phyloP scores from a whole-genome alignment of 2,888 invertebrate species.

The Mylabris sibirica region DNA sequence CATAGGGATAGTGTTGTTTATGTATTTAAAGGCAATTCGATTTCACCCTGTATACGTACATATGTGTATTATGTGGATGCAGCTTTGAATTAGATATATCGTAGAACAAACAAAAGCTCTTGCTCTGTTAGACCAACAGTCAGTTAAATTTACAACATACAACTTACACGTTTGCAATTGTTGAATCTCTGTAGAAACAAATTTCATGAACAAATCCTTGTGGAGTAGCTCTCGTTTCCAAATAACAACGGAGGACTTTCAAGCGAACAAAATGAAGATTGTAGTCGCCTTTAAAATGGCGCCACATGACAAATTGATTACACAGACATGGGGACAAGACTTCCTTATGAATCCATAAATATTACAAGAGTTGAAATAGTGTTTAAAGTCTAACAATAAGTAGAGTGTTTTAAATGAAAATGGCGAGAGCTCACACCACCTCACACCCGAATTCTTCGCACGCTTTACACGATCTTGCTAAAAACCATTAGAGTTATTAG shows the following conservation, averaged over 20 bases:
- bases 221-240: neutral
- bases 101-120: too few species aligned
- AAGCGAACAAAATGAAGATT: neutral
- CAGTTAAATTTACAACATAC: neutral
- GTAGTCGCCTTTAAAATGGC: slow-evolving; percentile 19
- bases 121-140: too few species aligned
- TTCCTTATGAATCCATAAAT: slow-evolving; percentile 27
- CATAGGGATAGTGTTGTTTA: too few species aligned
- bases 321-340: slow-evolving; percentile 14
- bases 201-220: neutral
- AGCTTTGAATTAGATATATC: too few species aligned
- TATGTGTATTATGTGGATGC: too few species aligned
- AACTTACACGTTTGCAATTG: neutral
- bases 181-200: neutral
- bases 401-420: neutral
- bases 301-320: slow-evolving; percentile 25
- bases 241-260: neutral
- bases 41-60: too few species aligned
- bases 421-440: too few species aligned
- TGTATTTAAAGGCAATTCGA: too few species aligned
- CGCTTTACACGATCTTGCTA: slow-evolving; percentile 33
- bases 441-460: slow-evolving; percentile 36
- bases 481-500: slow-evolving; percentile 48
- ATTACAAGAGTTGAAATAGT: slow-evolving; percentile 13
- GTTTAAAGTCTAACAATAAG: slow-evolving; percentile 6